Evolutionary conservation across 1,140 invertebrate species (phyloP), one percentile per base, ranked within the genome.

Genomic region (Ceratina japonica): DNA sequence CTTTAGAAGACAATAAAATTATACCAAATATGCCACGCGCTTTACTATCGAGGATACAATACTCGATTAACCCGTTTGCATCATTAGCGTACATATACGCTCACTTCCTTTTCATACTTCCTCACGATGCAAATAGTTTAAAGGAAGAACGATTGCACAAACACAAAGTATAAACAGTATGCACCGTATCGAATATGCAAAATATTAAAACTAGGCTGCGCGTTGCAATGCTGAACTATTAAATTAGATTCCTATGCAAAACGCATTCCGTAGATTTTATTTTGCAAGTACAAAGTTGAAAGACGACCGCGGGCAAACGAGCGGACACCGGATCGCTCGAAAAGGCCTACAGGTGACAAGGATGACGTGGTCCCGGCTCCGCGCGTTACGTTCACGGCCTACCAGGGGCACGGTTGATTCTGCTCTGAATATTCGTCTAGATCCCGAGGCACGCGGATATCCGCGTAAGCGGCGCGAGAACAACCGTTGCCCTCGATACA

Each of bases 351-450:
- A 63, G 31, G 69, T 58, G 68, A 56, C 16, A 3, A 44, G 37
- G 18, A 12, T 37, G 27, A 71, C 61, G 74, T 22, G 4, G 37
- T 51, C n/a, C 18, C 4, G 5, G 54, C 16, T 22, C 58, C 16
- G 3, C 24, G 27, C 64, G 63, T 59, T 61, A 76, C 15, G 16
- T n/a, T 66, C 31, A 12, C 15, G 22, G 8, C 1, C 37, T 22
- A 16, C 56, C 56, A 61, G 65, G 27, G 37, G 44, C n/a, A 70
- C 54, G 56, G 49, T 54, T 22, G 51, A 0, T 76, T 31, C 16
- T 31, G 49, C 63, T 80, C 24, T 64, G 51, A 76, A 80, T 80
- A 76, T 76, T 76, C 64, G 58, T 76, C 31, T 70, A 68, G 58
- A 31, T 56, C 51, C 4, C 15, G 22, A 72, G 64, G 64, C 22